Evolutionary conservation across 2,888 invertebrate species (phyloP).

Genomic region (Drosophila demipolita): DNA sequence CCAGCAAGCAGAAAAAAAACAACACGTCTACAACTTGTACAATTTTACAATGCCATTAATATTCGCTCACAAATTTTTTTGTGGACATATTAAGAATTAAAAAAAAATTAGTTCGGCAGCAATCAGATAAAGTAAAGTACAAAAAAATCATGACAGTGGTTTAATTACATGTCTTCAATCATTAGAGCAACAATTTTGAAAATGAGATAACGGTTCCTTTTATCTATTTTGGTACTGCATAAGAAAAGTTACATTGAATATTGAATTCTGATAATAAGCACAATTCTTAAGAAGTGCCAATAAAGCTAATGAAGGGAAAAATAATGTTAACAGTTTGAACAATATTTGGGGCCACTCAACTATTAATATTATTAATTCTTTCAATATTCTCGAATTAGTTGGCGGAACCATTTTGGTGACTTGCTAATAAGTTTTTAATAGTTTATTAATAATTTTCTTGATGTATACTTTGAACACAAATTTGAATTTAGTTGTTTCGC

Average conservation of each 20-base stretch:
- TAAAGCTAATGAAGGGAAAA: neutral
- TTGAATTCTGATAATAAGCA: neutral
- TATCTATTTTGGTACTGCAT: neutral
- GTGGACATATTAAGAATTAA: slow-evolving; percentile 23
- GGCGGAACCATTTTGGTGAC: too few relatives aligned
- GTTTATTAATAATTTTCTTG: too few relatives aligned
- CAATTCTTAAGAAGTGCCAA: neutral
- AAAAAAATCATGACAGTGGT: neutral
- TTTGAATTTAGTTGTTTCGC: too few relatives aligned
- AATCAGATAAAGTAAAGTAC: neutral
- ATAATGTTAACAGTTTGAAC: too few relatives aligned
- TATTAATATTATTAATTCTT: too few relatives aligned
- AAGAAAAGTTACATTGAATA: neutral
- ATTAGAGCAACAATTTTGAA: neutral
- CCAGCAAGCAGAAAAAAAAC: slow-evolving; percentile 23
- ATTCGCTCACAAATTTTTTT: slow-evolving; percentile 74
- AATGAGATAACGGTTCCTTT: neutral
- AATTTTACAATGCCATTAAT: slow-evolving; percentile 67
- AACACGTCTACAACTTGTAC: slow-evolving; percentile 10
- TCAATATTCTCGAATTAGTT: too few relatives aligned
- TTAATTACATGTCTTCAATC: neutral
- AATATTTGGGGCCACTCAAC: too few relatives aligned
- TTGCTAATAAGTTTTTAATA: too few relatives aligned
- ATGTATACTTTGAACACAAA: too few relatives aligned
- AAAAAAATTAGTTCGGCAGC: neutral